A percentile compares a stretch with the other conserved stretches of the same genome.
phyloP scores from a whole-genome alignment of 2,888 invertebrate species.

The Aromia moschata region DNA sequence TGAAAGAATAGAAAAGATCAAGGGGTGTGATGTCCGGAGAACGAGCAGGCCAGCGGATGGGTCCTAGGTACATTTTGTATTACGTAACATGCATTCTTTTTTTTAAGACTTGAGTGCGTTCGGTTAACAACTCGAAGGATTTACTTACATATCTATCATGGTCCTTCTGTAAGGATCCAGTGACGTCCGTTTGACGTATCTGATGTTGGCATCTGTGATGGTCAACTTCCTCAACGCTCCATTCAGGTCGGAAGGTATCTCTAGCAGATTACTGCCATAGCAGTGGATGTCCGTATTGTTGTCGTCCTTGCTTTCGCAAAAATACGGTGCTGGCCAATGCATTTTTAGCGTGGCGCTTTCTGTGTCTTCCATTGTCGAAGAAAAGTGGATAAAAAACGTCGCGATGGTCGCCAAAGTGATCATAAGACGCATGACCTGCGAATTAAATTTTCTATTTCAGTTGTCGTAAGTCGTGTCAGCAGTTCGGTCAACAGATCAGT shows the following conservation, averaged over 20 bases:
- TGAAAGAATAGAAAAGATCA: too few relatives aligned
- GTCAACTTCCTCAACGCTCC: conserved; percentile 53
- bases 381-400: conserved; percentile 19
- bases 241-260: conserved; percentile 55
- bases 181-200: conserved; percentile 49
- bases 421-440: conserved; percentile 38
- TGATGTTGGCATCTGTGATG: conserved; percentile 58
- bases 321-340: conserved; percentile 20
- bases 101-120: too few relatives aligned
- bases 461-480: too few relatives aligned
- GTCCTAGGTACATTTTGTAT: too few relatives aligned
- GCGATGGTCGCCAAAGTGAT: conserved; percentile 24
- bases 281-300: conserved; percentile 50
- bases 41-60: too few relatives aligned
- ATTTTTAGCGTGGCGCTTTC: not conserved
- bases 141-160: conserved; percentile 61
- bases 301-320: conserved; percentile 40
- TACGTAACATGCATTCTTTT: too few relatives aligned
- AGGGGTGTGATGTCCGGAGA: too few relatives aligned
- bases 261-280: conserved; percentile 50
- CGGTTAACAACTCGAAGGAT: too few relatives aligned
- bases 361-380: conserved; percentile 12
- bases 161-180: conserved; percentile 57
- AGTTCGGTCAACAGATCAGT: too few relatives aligned
- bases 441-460: too few relatives aligned